Base-by-base conservation (phyloP, 92 coral and sea anemone species). In the Meandrina meandrites region DNA sequence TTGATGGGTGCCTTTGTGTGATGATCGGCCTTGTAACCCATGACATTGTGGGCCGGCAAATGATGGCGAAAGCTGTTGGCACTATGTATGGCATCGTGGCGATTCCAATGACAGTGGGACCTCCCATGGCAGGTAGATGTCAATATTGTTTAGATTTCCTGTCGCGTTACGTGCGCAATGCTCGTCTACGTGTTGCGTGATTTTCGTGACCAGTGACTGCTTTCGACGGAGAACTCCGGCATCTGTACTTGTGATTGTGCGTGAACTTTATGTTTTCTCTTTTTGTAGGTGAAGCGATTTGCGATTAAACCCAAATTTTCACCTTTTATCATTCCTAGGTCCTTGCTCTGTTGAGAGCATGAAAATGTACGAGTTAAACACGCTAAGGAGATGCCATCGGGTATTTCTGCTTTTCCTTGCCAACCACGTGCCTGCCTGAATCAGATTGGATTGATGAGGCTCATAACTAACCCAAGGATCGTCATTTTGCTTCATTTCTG, bases 71-170 rank as follows among this genome's bases (percentile, higher is more conserved):
- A 57, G 99, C 98, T 40, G 83, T 95, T 42, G 99, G 99, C 7
- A 87, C 93, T 76, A 45, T 97, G 83, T 93, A 80, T 85, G 95
- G 93, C 32, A 87, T 96, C 66, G 85, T 97, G 56, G 95, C 99
- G 21, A 79, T 95, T 31, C 98, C 98, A 7, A 81, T 94, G 89
- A 94, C 96, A 60, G 50, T 89, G 54, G 98, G 98, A 66, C 96
- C 98, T 42, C 99, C 99, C 13, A 93, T 93, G 83, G 99, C 99
- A 87, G 99, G 99, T 95, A 88, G 53, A 90, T 30, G 42, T 64
- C 35, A 27, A 19, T 27, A 19, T 8, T 21, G 12, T 15, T 12
- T 22, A 27, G 58, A 15, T 71, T 83, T 51, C 27, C 58, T 67
- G 8, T 12, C 30, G n/a, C 42, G n/a, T 58, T 6, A 19, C 5